These are phyloP conservation scores for Rafetus swinhoei DNA, from an alignment of 2,113 vertebrate species.

Conservation along the genomic window DNA sequence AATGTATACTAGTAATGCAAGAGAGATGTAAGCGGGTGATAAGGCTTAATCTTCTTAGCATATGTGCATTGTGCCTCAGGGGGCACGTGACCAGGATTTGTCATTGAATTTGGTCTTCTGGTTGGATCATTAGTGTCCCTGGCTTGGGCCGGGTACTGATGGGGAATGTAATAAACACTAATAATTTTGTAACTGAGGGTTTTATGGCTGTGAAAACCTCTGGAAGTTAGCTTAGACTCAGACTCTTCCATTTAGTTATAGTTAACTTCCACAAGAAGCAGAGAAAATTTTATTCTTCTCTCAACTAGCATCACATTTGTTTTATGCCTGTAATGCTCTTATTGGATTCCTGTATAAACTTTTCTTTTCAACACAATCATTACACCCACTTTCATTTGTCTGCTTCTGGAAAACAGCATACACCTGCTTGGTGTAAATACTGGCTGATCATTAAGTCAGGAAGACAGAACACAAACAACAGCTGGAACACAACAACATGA, in stretches of 20 bases:
- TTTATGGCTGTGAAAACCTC: not conserved
- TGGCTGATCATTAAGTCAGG: not conserved
- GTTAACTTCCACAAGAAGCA: not conserved
- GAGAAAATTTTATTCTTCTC: not conserved
- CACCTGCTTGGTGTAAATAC: constrained; percentile 1
- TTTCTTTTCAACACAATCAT: constrained; percentile 1
- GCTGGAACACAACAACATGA: not conserved
- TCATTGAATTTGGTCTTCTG: too few relatives aligned
- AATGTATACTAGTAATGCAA: not conserved
- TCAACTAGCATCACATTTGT: not conserved
- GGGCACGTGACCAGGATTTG: too few relatives aligned
- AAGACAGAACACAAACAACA: constrained; percentile 1
- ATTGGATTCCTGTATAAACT: not conserved
- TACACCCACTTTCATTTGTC: not conserved
- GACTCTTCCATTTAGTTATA: not conserved
- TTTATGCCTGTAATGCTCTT: not conserved
- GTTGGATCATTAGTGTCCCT: too few relatives aligned
- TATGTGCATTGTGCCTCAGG: too few relatives aligned
- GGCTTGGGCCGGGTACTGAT: too few relatives aligned
- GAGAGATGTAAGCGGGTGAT: not conserved
- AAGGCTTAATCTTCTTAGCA: not conserved
- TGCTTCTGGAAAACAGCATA: not conserved
- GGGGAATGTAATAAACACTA: not conserved
- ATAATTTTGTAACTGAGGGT: not conserved
- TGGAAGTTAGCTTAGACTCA: not conserved